These are phyloP conservation scores for Galeopsomyia nigrocyanea DNA, from an alignment of 2,888 invertebrate species.

Conservation along the genomic window DNA sequence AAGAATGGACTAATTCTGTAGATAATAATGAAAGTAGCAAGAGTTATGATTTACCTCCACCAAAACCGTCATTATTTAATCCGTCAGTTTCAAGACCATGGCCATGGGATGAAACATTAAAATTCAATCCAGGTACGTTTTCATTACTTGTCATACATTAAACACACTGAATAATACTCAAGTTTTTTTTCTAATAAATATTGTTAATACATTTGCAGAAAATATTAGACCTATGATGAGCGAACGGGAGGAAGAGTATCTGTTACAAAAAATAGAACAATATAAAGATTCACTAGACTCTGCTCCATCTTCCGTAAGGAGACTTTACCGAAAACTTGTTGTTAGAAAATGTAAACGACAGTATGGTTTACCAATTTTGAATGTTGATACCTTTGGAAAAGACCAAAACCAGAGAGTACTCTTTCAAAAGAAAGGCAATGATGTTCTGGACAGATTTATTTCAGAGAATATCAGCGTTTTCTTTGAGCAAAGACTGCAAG, in stretches of 20 bases:
- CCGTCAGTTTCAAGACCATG: conserved; percentile 63
- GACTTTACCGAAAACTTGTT: conserved; percentile 74
- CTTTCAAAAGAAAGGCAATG: conserved; percentile 52
- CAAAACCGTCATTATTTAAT: conserved; percentile 63
- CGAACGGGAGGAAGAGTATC: conserved; percentile 69
- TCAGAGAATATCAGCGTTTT: conserved; percentile 53
- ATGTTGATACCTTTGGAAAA: conserved; percentile 70
- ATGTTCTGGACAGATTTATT: conserved; percentile 63
- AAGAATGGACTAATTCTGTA: conserved; percentile 41
- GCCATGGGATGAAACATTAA: conserved; percentile 67
- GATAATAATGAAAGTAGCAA: conserved; percentile 50
- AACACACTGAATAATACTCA: background rate
- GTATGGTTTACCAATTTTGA: conserved; percentile 71
- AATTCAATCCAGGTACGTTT: conserved; percentile 39
- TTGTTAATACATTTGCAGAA: conserved; percentile 48
- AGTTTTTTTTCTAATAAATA: conserved; percentile 2
- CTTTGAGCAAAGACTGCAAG: conserved; percentile 70
- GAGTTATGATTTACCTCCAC: conserved; percentile 53
- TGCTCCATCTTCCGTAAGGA: conserved; percentile 63
- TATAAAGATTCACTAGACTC: conserved; percentile 56
- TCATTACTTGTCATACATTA: background rate
- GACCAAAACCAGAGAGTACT: conserved; percentile 16
- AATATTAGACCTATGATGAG: conserved; percentile 66
- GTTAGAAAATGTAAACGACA: conserved; percentile 73
- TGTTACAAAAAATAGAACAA: conserved; percentile 63